These are phyloP conservation scores for Stegastes partitus DNA, from an alignment of 2,113 vertebrate genomes.

Conservation along the genomic window DNA sequence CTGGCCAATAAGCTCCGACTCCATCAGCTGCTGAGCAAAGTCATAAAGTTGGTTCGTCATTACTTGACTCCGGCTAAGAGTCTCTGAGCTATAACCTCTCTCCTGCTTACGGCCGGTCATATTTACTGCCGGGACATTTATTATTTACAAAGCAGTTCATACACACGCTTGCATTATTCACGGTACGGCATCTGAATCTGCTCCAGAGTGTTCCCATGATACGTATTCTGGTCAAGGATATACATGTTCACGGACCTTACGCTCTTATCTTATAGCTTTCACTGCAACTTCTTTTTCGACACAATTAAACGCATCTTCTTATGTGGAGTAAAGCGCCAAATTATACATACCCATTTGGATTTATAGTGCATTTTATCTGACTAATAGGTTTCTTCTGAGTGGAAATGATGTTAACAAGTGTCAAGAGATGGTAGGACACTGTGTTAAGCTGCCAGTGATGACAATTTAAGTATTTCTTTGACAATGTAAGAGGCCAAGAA, in stretches of 20 bases:
- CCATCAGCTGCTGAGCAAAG: neutral
- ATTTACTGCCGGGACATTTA: constrained; percentile 22
- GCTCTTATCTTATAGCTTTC: neutral
- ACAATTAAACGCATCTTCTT: neutral
- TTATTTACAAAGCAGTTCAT: constrained; percentile 49
- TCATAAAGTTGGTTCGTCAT: neutral
- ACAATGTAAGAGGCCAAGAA: no score
- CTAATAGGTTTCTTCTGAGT: no score
- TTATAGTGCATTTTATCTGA: no score
- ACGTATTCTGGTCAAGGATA: neutral
- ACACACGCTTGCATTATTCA: constrained; percentile 35
- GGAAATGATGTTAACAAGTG: no score
- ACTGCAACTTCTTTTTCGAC: neutral
- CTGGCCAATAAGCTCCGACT: neutral
- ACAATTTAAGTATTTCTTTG: no score
- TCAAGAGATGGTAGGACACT: no score
- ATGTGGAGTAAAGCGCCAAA: neutral
- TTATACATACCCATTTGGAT: no score
- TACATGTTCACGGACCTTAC: neutral
- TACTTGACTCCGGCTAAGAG: neutral
- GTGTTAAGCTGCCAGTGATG: no score
- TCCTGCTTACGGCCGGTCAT: neutral
- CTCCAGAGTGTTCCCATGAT: constrained; percentile 8
- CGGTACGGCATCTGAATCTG: neutral
- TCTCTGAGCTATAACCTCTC: constrained; percentile 7